Percentiles rank a stretch among this genome's conserved stretches.
Conservation (phyloP, 1,140 invertebrate genomes). For the Calephelis virginiensis region DNA sequence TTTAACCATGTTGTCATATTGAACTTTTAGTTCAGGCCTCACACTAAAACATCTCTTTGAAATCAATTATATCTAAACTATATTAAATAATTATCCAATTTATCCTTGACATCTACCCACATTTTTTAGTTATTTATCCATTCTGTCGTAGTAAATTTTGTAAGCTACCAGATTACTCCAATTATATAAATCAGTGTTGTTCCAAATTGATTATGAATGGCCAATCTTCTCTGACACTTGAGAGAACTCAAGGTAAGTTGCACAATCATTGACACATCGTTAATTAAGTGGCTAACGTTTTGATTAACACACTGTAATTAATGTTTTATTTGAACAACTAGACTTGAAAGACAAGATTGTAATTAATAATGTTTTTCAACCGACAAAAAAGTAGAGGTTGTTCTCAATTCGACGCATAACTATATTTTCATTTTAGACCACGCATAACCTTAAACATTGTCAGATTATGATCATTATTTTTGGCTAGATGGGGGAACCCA, state of each 20-base stretch:
- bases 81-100: not conserved
- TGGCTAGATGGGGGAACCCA: too few relatives aligned
- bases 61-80: too few relatives aligned
- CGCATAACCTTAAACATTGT: too few relatives aligned
- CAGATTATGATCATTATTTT: too few relatives aligned
- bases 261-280: constrained; percentile 13
- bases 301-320: not conserved
- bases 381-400: not conserved
- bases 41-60: too few relatives aligned
- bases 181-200: constrained; percentile 1
- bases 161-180: constrained; percentile 7
- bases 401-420: too few relatives aligned
- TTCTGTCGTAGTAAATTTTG: not conserved
- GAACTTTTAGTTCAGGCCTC: too few relatives aligned
- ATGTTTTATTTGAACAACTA: not conserved
- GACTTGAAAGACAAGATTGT: not conserved
- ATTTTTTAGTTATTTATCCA: not conserved
- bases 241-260: not conserved
- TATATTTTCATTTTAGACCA: too few relatives aligned
- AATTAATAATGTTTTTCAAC: not conserved
- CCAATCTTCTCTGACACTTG: constrained; percentile 6
- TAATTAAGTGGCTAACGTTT: not conserved
- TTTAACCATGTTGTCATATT: too few relatives aligned
- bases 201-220: constrained; percentile 5
- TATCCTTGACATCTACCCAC: not conserved